A percentile compares a stretch with the other conserved stretches of the same genome.
These are phyloP conservation scores for Crocidura indochinensis DNA, from an alignment of 2,797 vertebrate species.

Conservation along the genomic window DNA sequence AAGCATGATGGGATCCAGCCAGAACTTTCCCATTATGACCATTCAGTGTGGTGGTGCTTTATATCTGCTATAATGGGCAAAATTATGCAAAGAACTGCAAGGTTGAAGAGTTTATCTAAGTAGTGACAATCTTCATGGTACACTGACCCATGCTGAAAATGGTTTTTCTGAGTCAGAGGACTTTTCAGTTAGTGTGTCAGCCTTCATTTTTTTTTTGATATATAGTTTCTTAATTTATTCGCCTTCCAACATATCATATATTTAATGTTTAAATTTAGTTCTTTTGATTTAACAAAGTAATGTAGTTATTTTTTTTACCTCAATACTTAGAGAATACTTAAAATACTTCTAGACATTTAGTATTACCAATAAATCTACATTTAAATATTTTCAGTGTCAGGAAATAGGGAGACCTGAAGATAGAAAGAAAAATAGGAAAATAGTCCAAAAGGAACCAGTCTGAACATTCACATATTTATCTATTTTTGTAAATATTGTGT, in stretches of 20 bases:
- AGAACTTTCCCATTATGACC: too few relatives aligned
- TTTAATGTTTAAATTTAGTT: neutral
- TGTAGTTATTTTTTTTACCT: neutral
- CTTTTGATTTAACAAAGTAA: neutral
- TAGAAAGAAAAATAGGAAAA: neutral
- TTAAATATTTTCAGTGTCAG: neutral
- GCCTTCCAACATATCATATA: neutral
- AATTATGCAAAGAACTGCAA: too few relatives aligned
- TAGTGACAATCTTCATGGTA: too few relatives aligned
- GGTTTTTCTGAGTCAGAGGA: too few relatives aligned
- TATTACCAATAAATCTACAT: neutral
- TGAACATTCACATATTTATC: neutral
- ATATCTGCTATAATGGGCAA: too few relatives aligned
- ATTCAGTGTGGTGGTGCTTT: too few relatives aligned
- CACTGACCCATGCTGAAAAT: too few relatives aligned
- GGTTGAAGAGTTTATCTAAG: too few relatives aligned
- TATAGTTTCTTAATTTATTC: neutral
- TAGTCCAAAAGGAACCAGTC: neutral
- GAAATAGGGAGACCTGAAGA: neutral
- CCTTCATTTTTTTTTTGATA: neutral
- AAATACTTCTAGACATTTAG: neutral
- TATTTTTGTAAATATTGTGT: neutral
- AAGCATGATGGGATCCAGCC: too few relatives aligned
- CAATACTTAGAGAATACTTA: neutral
- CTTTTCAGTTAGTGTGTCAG: too few relatives aligned